Conservation (phyloP, 2,113 vertebrate genomes). For the Anthoscopus minutus region DNA sequence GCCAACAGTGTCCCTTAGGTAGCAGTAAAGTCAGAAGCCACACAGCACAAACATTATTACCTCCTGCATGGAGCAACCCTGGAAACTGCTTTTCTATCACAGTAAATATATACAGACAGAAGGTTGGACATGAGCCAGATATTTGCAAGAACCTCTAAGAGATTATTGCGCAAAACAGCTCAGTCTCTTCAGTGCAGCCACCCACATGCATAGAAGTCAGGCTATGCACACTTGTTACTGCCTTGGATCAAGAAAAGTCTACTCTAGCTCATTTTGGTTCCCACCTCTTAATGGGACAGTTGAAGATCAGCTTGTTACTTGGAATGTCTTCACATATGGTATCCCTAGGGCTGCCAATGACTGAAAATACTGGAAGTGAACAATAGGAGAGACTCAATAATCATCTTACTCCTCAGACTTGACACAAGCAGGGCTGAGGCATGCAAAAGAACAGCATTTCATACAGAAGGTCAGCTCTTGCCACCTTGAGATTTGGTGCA, state of each 20-base stretch:
- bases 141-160: not conserved
- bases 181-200: not conserved
- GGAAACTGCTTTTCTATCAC: not conserved
- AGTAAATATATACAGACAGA: not conserved
- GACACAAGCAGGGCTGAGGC: not conserved
- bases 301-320: not conserved
- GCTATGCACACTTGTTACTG: not conserved
- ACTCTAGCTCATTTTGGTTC: not conserved
- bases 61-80: not conserved
- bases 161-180: not conserved
- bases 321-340: not conserved
- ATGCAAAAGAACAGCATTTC: constrained; percentile 10
- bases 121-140: not conserved
- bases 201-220: not conserved
- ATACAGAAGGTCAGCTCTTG: constrained; percentile 7
- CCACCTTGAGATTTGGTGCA: not conserved
- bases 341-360: not conserved
- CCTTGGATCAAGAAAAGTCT: not conserved
- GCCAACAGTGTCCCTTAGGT: not conserved
- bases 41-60: not conserved
- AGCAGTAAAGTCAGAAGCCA: not conserved
- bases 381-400: constrained; percentile 6
- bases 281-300: not conserved
- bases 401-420: not conserved
- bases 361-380: constrained; percentile 33